Evolutionary conservation across 1,140 invertebrate species (phyloP), one percentile per base, ranked within the genome.

Genomic region (Brachionus rubens): DNA sequence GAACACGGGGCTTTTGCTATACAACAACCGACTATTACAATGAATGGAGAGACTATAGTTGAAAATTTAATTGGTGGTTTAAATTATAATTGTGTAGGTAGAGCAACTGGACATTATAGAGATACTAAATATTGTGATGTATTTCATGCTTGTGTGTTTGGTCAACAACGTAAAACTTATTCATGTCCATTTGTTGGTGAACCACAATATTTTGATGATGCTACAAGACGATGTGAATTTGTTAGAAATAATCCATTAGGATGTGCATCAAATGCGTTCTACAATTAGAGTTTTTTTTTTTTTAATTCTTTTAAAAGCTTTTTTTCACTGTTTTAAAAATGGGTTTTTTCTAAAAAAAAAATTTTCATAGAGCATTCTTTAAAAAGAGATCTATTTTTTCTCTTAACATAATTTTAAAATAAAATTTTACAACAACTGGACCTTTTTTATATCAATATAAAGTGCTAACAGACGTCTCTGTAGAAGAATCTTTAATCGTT

Each of bases 151-250:
- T 76, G 72, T 16, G 30, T 76, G 2, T 47, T 19, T 33, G 72
- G 72, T 47, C 33, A 43, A 43, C 28, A 56, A n/a, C 21, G 30
- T 14, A 54, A 54, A 19, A 56, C 52, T 1, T 76, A 56, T 59
- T 46, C 48, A 21, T 76, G 75, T 48, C 30, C 43, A 46, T 48
- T 30, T 50, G 33, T 76, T 33, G 75, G 75, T 10, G 75, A 76
- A 62, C 6, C 46, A 46, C n/a, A 28, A 26, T 76, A 76, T 21
- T 76, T 76, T 59, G 75, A 76, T 62, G 75, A 76, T 26, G 36
- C 46, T 46, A 41, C 50, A 28, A 46, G 46, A 19, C 40, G 43
- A 70, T 70, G 65, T 19, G 65, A 70, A 50, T 70, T 70, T 50
- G 24, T 70, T n/a, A 40, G 28, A 47, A 47, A 70, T n/a, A 70